Evolutionary conservation across 1,140 invertebrate species (phyloP).

Genomic region (Mya arenaria): DNA sequence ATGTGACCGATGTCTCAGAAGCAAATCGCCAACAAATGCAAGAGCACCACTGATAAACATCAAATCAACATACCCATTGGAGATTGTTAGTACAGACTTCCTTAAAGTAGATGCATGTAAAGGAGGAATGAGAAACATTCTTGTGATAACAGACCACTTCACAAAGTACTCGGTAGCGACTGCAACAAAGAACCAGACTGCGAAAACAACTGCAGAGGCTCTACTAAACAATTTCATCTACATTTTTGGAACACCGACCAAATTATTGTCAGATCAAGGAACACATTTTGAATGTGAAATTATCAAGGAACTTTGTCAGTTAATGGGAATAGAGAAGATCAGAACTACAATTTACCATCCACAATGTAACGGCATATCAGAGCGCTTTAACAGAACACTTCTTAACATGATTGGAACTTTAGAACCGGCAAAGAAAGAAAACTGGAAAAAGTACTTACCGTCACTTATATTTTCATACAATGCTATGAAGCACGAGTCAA

Average conservation of each 20-base stretch:
- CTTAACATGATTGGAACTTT: slow-evolving; percentile 10
- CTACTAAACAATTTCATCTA: slow-evolving; percentile 25
- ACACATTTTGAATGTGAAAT: slow-evolving; percentile 37
- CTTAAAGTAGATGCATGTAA: slow-evolving; percentile 4
- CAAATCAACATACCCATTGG: not conserved
- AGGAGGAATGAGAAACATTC: not conserved
- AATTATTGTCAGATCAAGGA: slow-evolving; percentile 45
- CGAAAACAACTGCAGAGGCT: slow-evolving; percentile 41
- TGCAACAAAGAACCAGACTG: slow-evolving; percentile 49
- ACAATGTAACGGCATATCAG: slow-evolving; percentile 12
- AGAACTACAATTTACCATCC: slow-evolving; percentile 46
- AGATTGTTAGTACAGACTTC: slow-evolving; percentile 29
- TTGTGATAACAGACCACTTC: slow-evolving; percentile 54
- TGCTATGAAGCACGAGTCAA: slow-evolving; percentile 15
- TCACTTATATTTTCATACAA: slow-evolving; percentile 28
- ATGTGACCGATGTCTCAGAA: not conserved
- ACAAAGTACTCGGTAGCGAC: slow-evolving; percentile 40
- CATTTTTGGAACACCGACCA: slow-evolving; percentile 15
- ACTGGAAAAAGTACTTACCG: slow-evolving; percentile 23
- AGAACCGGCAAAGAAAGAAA: slow-evolving; percentile 9
- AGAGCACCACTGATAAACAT: slow-evolving; percentile 10
- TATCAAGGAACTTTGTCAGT: slow-evolving; percentile 27
- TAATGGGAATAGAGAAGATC: slow-evolving; percentile 22
- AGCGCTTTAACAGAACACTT: slow-evolving; percentile 41
- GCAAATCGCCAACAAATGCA: not conserved